Evolutionary conservation across 92 coral and sea anemone genomes (phyloP), one percentile per base, ranked within the genome.

Genomic region (Galaxea fascicularis): DNA sequence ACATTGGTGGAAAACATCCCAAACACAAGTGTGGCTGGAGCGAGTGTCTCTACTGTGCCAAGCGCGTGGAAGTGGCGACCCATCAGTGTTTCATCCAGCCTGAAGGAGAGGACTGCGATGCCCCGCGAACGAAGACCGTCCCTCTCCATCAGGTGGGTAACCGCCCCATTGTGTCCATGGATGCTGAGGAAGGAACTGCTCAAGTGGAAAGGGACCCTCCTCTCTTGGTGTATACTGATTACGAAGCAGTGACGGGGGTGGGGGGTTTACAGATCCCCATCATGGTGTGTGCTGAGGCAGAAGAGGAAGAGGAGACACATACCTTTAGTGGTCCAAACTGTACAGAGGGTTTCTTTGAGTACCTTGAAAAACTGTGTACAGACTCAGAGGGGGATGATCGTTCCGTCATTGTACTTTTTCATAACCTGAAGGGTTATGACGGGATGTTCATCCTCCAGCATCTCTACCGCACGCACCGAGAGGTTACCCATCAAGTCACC

Each of bases 341-440:
- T 11, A 3, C 4, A 3, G 60, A 54, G 17, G 18, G 10, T 4
- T 54, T 54, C n/a, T 54, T 54, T 17, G 17, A 17, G 10, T 4
- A 54, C 60, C 4, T 41, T 12, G 56, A 1, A 6, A 1, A 71
- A 20, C 28, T n/a, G n/a, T n/a, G n/a, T n/a, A n/a, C n/a, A n/a
- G n/a, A n/a, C n/a, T n/a, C n/a, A n/a, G n/a, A n/a, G n/a, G n/a
- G 17, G 21, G 31, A n/a, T 14, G 21, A 65, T 22, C 29, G 30
- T 0, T 17, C 0, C 4, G 54, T 71, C 16, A 71, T 16, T 20
- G 58, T 47, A 7, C 13, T 25, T 57, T 71, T 71, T 10, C 82
- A 84, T 21, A 84, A 84, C 22, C 29, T 81, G 27, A 68, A 69
- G 18, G 86, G 65, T 9, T 70, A 52, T 53, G 78, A 81, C 35